A percentile compares a stretch with the other conserved stretches of the same genome.
phyloP scores from a whole-genome alignment of 2,888 invertebrate genomes.

The Gandaritis pyraliata region DNA sequence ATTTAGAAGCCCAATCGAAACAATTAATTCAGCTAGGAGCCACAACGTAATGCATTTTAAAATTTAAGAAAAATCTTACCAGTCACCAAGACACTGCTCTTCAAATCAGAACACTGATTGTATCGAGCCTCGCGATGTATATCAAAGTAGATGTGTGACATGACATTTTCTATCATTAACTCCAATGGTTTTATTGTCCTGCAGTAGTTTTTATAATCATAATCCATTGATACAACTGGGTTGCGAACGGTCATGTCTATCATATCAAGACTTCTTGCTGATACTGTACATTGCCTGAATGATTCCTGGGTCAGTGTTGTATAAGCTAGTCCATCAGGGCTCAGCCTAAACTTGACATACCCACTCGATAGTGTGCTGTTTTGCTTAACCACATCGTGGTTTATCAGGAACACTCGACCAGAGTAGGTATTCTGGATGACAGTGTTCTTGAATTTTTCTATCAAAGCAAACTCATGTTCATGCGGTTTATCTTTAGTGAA shows the following conservation, averaged over 20 bases:
- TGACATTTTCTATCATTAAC: slow-evolving; percentile 61
- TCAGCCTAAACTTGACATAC: slow-evolving; percentile 69
- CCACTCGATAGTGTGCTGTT: slow-evolving; percentile 68
- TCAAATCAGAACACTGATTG: slow-evolving; percentile 65
- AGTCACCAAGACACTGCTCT: slow-evolving; percentile 74
- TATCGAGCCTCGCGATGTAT: slow-evolving; percentile 73
- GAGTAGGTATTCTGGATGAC: slow-evolving; percentile 78
- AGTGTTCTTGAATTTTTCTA: slow-evolving; percentile 80
- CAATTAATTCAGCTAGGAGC: no score
- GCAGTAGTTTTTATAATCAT: slow-evolving; percentile 74
- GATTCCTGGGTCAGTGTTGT: slow-evolving; percentile 80
- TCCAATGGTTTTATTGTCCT: slow-evolving; percentile 82
- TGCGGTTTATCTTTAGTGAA: slow-evolving; percentile 59
- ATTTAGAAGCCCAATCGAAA: no score
- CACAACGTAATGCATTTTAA: background rate
- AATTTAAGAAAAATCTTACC: slow-evolving; percentile 55
- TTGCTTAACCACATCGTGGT: slow-evolving; percentile 78
- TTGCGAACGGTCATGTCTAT: slow-evolving; percentile 62
- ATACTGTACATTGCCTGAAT: slow-evolving; percentile 77
- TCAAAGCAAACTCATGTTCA: slow-evolving; percentile 62
- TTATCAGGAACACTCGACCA: slow-evolving; percentile 81
- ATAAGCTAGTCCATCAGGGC: slow-evolving; percentile 75
- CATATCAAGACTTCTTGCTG: slow-evolving; percentile 66
- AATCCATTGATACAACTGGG: slow-evolving; percentile 55
- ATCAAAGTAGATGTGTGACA: slow-evolving; percentile 71